A percentile compares a stretch with the other conserved stretches of the same genome.
Conservation (phyloP, 2,888 invertebrate species). For the Bhutanitis thaidina region DNA sequence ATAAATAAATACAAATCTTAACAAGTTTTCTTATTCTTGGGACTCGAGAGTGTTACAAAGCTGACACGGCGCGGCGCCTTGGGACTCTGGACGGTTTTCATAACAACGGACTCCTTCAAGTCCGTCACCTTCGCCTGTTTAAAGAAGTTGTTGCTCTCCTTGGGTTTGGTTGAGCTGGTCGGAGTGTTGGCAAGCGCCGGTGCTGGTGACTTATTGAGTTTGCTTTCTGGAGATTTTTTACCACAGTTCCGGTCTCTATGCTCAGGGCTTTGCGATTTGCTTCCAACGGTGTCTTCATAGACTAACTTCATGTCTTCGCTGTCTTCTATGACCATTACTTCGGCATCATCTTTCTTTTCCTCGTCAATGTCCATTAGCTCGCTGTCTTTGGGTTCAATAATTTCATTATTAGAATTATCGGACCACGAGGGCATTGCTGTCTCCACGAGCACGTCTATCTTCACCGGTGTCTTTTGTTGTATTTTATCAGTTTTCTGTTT, state of each 20-base stretch:
- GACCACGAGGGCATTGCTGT: slow-evolving; percentile 74
- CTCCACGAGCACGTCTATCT: slow-evolving; percentile 63
- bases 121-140: slow-evolving; percentile 63
- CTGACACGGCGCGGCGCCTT: slow-evolving; percentile 85
- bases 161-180: slow-evolving; percentile 9
- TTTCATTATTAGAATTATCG: slow-evolving; percentile 65
- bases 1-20: slow-evolving; percentile 19
- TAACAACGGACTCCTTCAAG: slow-evolving; percentile 40
- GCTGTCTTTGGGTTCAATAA: slow-evolving; percentile 44
- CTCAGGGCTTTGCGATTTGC: slow-evolving; percentile 24
- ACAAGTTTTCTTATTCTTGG: slow-evolving; percentile 82
- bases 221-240: slow-evolving; percentile 24
- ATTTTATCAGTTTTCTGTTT: slow-evolving; percentile 37
- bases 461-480: slow-evolving; percentile 58
- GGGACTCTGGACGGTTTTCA: slow-evolving; percentile 45
- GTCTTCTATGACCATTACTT: slow-evolving; percentile 45
- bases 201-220: slow-evolving; percentile 14
- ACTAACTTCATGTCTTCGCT: slow-evolving; percentile 79
- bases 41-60: slow-evolving; percentile 88
- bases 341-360: slow-evolving; percentile 17
- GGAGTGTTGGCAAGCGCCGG: slow-evolving; percentile 22
- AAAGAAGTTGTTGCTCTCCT: slow-evolving; percentile 38
- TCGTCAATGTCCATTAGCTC: slow-evolving; percentile 30
- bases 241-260: neutral
- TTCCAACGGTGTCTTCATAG: slow-evolving; percentile 66